Evolutionary conservation across 2,113 vertebrate genomes (phyloP), one percentile per base, ranked within the genome.

Genomic region (Epinephelus moara): DNA sequence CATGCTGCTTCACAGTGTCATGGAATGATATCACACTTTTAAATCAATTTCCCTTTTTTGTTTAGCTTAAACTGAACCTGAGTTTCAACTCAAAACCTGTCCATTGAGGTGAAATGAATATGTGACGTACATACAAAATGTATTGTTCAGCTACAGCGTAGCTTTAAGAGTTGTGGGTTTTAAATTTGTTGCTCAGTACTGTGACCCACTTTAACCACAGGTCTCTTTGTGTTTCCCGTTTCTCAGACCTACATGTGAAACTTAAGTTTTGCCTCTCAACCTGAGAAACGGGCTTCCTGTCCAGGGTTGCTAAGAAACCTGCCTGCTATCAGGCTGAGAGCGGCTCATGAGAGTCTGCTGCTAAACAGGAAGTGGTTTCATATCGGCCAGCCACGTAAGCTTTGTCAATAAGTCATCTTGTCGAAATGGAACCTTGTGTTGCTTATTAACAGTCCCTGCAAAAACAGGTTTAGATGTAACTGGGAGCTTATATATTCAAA

Each of bases 331-430:
- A 57, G 52, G 1, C 13, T 30, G 14, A 79, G 27, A 71, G n/a
- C 6, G 0, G 68, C n/a, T 21, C 2, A 15, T 19, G 45, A 66
- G 60, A 70, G 10, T 52, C 3, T 68, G 10, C 53, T 30, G 21
- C 49, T 13, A 8, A 87, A 79, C 84, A 84, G 81, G 73, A 91
- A 87, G 78, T 80, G 84, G 85, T 90, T 83, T 90, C 33, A 84
- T 68, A 77, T 56, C 72, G 84, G 75, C 81, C 80, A 75, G 53
- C 66, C 19, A 5, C 11, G 63, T 18, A 14, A 66, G 64, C 50
- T n/a, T 61, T 70, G 40, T 72, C n/a, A 47, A 56, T 3, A 15
- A 52, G 18, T 50, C 59, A 73, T 64, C 23, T 60, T 14, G 23
- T 85, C 21, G 25, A 74, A 55, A 23, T 37, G 52, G 15, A 70